phyloP scores from a whole-genome alignment of 2,113 vertebrate genomes.

The Corydoras maculifer region DNA sequence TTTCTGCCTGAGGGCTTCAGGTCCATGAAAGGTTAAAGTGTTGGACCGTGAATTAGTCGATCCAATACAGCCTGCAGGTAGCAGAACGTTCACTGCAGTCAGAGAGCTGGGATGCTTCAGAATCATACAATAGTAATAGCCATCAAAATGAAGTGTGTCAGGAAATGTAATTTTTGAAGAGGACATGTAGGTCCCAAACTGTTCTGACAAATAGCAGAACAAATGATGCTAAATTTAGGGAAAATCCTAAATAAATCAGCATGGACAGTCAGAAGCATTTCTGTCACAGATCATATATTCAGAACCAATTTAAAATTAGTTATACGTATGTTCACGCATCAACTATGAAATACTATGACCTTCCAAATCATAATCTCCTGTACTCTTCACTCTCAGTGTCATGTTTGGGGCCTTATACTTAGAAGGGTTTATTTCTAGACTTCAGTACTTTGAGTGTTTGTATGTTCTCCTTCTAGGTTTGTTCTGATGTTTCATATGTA shows the following conservation, averaged over 20 bases:
- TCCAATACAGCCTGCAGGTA: slow-evolving; percentile 62
- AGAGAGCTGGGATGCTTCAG: slow-evolving; percentile 48
- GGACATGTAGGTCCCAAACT: slow-evolving; percentile 35
- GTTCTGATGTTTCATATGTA: too few species aligned
- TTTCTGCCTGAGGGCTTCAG: slow-evolving; percentile 10
- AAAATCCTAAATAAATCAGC: slow-evolving; percentile 38
- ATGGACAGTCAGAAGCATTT: slow-evolving; percentile 28
- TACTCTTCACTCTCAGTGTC: too few species aligned
- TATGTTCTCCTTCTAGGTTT: too few species aligned
- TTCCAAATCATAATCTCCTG: not conserved
- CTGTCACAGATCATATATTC: slow-evolving; percentile 9
- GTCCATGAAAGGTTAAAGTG: slow-evolving; percentile 3
- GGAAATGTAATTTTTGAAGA: slow-evolving; percentile 49
- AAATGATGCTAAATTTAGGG: slow-evolving; percentile 17
- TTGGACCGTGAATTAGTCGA: slow-evolving; percentile 27
- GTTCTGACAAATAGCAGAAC: slow-evolving; percentile 45
- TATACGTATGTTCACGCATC: not conserved
- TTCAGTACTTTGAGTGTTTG: too few species aligned
- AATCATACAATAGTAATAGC: slow-evolving; percentile 59
- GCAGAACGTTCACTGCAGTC: slow-evolving; percentile 53
- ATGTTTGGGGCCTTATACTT: too few species aligned
- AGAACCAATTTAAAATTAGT: too few species aligned
- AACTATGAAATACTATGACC: not conserved
- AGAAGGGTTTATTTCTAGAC: too few species aligned
- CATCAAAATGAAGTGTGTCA: slow-evolving; percentile 50